Base-by-base conservation (phyloP, 1,140 invertebrate genomes). In the Pantala flavescens region DNA sequence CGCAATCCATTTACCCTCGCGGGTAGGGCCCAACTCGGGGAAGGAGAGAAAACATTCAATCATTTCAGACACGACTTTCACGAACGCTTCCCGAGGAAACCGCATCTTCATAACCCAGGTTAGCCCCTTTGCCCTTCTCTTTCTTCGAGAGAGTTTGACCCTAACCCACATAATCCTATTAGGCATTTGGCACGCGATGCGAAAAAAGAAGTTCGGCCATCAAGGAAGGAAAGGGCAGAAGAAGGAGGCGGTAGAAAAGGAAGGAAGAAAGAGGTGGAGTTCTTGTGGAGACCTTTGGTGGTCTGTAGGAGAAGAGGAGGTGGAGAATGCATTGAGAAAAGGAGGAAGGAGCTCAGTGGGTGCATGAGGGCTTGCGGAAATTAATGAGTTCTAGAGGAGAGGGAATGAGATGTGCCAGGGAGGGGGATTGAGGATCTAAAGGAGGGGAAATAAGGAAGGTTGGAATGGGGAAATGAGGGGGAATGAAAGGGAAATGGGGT, bases 181-280 rank as follows among this genome's bases (percentile, higher is more conserved):
- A 63, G n/a, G 49, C 49, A 63, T 63, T 63, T 63, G 49, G 49
- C 49, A 63, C 49, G 49, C 49, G 12, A 63, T 16, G 49, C 49
- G 49, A 63, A 63, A 63, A 63, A 36, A n/a, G n/a, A 63, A 63
- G 49, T 63, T 63, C 12, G n/a, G 49, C 49, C 49, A 63, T 63
- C 49, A 63, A 21, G 49, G 49, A 63, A 21, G n/a, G 49, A 63
- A 21, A 63, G 49, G n/a, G 16, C 49, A 21, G 49, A 63, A 21
- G 12, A 21, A 63, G n/a, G 49, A 63, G 14, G 5, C 49, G 14
- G 49, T 12, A 21, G 2, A 63, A 19, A 21, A 12, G 49, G 49
- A 16, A 63, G 49, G 49, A 12, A 63, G 49, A 12, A 21, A 63
- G 49, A 21, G 12, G 49, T 7, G 49, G 49, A 21, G 16, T 7